phyloP scores from a whole-genome alignment of 2,113 vertebrate species.

The Elephantulus edwardii region DNA sequence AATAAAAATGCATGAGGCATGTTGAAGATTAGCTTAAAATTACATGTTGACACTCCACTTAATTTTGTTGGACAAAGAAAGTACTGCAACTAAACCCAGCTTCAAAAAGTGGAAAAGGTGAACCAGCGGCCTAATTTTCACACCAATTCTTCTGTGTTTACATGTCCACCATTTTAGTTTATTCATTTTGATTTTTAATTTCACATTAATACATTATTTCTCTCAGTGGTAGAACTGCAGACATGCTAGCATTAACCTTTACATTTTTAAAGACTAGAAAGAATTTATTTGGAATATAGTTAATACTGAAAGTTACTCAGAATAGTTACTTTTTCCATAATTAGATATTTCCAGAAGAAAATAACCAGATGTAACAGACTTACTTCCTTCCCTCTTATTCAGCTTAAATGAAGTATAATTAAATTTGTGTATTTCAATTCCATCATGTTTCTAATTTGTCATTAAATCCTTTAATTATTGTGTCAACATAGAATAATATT shows the following conservation, averaged over 20 bases:
- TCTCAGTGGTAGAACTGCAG: not conserved
- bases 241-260: not conserved
- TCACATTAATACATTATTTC: not conserved
- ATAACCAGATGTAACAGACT: not conserved
- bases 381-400: not conserved
- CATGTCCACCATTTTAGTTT: not conserved
- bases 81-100: not conserved
- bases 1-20: not conserved
- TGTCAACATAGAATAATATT: not conserved
- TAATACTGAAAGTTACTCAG: not conserved
- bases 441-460: conserved; percentile 4
- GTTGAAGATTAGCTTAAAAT: not conserved
- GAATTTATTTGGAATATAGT: not conserved
- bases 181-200: not conserved
- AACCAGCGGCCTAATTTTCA: not conserved
- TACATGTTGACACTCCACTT: not conserved
- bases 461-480: not conserved
- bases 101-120: not conserved
- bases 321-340: not conserved
- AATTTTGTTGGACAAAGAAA: not conserved
- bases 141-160: not conserved
- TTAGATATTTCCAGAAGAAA: conserved; percentile 26
- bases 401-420: conserved; percentile 3
- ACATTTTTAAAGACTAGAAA: conserved; percentile 13
- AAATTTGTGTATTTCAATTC: conserved; percentile 13